Evolutionary conservation across 2,113 vertebrate species (phyloP).

Genomic region (Barnardius zonarius): DNA sequence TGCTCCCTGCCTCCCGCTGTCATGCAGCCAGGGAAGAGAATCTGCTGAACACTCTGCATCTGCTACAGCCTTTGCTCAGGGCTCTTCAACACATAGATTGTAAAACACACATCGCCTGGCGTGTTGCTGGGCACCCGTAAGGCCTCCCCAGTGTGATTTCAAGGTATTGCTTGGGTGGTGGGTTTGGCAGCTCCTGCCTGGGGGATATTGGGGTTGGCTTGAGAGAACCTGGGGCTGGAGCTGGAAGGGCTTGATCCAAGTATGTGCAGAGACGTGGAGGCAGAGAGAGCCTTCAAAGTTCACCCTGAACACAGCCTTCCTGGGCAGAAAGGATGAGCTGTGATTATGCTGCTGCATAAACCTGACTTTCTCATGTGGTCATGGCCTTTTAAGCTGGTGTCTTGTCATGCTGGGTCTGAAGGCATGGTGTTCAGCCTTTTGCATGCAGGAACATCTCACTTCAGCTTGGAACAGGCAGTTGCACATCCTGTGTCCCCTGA

Average conservation of each 20-base stretch:
- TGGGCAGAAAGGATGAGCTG: neutral
- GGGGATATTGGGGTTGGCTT: neutral
- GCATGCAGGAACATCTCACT: neutral
- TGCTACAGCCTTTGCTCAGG: slow-evolving; percentile 43
- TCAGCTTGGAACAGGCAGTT: neutral
- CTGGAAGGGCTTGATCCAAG: neutral
- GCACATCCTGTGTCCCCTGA: neutral
- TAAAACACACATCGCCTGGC: neutral
- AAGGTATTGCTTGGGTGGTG: neutral
- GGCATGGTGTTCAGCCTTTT: neutral
- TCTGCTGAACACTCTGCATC: slow-evolving; percentile 20
- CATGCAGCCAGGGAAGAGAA: slow-evolving; percentile 44
- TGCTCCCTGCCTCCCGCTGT: neutral
- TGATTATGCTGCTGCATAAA: neutral
- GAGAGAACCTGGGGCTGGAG: neutral
- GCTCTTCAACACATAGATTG: slow-evolving; percentile 23
- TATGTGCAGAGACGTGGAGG: neutral
- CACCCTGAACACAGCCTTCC: neutral
- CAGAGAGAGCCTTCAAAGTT: neutral
- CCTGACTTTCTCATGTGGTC: neutral
- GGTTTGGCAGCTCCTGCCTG: neutral
- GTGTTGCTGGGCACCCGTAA: slow-evolving; percentile 4
- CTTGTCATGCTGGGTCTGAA: neutral
- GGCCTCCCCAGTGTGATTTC: neutral
- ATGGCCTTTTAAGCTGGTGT: neutral